Evolutionary conservation across 2,888 invertebrate species (phyloP).

Genomic region (Torymus aiolomorphi): DNA sequence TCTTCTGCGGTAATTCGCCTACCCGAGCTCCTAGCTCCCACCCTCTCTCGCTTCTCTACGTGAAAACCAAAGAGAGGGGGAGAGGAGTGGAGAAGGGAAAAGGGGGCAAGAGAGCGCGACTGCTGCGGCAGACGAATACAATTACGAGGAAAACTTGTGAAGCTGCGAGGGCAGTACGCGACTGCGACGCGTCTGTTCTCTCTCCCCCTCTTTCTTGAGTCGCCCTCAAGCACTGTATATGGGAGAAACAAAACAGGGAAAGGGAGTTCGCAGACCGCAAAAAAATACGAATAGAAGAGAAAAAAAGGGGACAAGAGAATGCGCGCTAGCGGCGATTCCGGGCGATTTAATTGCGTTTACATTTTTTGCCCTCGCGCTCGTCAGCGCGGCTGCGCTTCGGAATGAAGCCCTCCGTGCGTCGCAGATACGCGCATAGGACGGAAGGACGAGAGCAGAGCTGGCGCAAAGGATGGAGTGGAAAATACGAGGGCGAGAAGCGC

Average conservation of each 20-base stretch:
- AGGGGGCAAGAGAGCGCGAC: background rate
- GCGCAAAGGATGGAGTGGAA: background rate
- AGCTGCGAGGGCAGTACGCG: background rate
- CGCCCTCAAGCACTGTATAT: too few relatives aligned
- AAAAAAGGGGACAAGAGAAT: background rate
- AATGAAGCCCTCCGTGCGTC: too few relatives aligned
- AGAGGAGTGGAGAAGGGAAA: background rate
- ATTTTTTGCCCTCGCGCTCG: background rate
- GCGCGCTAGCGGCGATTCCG: background rate
- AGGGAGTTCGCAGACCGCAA: background rate
- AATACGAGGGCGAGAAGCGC: background rate
- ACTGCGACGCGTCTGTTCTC: background rate
- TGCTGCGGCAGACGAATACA: constrained; percentile 5
- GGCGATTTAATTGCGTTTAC: constrained; percentile 30
- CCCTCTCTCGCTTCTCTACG: background rate
- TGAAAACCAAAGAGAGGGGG: background rate
- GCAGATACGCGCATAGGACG: too few relatives aligned
- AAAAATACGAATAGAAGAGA: background rate
- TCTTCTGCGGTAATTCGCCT: constrained; percentile 26
- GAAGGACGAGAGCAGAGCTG: too few relatives aligned
- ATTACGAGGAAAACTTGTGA: constrained; percentile 24
- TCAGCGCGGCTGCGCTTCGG: too few relatives aligned
- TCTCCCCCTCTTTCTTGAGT: too few relatives aligned
- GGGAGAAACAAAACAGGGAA: too few relatives aligned
- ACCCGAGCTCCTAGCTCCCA: background rate